Conservation (phyloP, 2,113 vertebrate genomes). For the Danio rerio region GRCz12tu NC_133193.1:31441001-31441500, state of each 20-base stretch:
- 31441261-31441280: slow-evolving; percentile 80
- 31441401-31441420: slow-evolving; percentile 66
- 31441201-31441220: neutral
- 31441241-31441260: neutral
- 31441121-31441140: neutral
- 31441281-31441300: slow-evolving; percentile 89
- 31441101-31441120: slow-evolving; percentile 10
- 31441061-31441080: neutral
- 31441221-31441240: neutral
- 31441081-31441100: neutral
- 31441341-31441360: slow-evolving; percentile 92
- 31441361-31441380: slow-evolving; percentile 90
- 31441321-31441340: slow-evolving; percentile 85
- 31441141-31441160: neutral
- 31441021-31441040: neutral
- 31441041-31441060: neutral
- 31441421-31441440: neutral
- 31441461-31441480: no score
- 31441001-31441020: no score
- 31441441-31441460: no score
- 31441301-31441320: slow-evolving; percentile 84
- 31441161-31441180: neutral
- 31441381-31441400: slow-evolving; percentile 86
- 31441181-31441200: slow-evolving; percentile 6
- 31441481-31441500: no score